Evolutionary conservation across 2,797 vertebrate genomes (phyloP), one percentile per base, ranked within the genome.

Genomic region (Aldrovandia affinis): DNA sequence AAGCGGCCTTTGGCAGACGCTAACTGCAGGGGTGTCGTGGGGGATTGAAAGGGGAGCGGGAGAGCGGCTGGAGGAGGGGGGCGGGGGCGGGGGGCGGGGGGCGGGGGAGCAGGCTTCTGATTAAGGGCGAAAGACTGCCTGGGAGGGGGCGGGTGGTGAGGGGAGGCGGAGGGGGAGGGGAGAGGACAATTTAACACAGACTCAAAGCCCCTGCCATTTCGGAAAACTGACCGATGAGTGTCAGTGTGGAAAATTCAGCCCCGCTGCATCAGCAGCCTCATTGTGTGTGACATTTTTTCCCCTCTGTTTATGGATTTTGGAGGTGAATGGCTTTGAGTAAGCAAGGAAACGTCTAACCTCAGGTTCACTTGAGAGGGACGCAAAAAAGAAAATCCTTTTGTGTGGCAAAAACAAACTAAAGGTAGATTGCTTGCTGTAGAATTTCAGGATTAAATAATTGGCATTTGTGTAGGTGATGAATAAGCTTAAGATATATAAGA

Each of bases 1-100:
- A 92, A 89, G 92, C 90, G 90, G 93, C 92, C 94, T 94, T 93
- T 95, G 94, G 94, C 92, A 94, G 93, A 90, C 90, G 88, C 90
- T 95, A 94, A 95, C 94, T 94, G 93, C 93, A 93, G 92, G 93
- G 94, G 93, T 92, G 92, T 92, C 83, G 91, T 90, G 89, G 90
- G 86, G 89, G 88, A 88, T 90, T 83, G 85, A 73, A 87, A 83
- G 86, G 81, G 68, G 88, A 90, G 90, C 85, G 81, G 90, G 87
- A 86, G 84, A 88, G 87, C 10, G 88, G 86, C 88, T 91, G 90
- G 88, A 88, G 89, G 89, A 89, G 85, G 83, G 89, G 75, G 86
- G 80, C 86, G 84, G 82, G 89, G 84, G 59, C 80, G 88, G 85
- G 87, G 87, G 81, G 90, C 50, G 88, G 88, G 88, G 83, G 82